phyloP scores from a whole-genome alignment of 2,113 vertebrate species.

The Strigops habroptila region DNA sequence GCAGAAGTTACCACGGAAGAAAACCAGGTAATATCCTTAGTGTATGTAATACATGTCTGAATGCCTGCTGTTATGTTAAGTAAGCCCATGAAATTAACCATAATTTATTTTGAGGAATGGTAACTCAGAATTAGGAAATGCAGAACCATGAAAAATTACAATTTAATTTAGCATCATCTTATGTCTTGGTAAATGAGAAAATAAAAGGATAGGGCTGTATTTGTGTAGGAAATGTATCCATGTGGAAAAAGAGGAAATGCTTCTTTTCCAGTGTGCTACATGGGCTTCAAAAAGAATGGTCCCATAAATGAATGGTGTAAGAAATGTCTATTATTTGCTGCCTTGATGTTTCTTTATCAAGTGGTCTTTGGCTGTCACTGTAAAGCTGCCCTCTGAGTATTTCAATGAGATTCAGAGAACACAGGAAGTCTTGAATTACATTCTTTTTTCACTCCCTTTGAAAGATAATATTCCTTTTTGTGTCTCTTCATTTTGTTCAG shows the following conservation, averaged over 20 bases:
- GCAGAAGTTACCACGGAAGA: neutral
- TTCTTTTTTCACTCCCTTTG: neutral
- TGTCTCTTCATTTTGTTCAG: neutral
- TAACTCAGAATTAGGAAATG: conserved; percentile 3
- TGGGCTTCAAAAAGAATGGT: neutral
- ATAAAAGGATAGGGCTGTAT: neutral
- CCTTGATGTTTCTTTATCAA: neutral
- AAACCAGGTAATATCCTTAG: neutral
- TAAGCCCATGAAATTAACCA: neutral
- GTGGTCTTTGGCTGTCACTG: neutral
- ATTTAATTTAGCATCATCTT: neutral
- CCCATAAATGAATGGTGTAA: neutral
- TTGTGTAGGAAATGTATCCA: neutral
- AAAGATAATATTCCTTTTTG: neutral
- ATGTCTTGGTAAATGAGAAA: neutral
- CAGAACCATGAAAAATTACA: neutral
- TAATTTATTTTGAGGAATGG: neutral
- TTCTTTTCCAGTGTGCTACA: neutral
- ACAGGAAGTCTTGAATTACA: neutral
- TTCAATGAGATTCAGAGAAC: neutral
- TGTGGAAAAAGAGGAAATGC: neutral
- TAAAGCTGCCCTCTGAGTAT: neutral
- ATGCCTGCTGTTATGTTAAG: neutral
- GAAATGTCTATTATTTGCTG: neutral
- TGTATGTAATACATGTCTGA: neutral